Evolutionary conservation across 2,888 invertebrate species (phyloP).

Genomic region (Endotricha flammealis): DNA sequence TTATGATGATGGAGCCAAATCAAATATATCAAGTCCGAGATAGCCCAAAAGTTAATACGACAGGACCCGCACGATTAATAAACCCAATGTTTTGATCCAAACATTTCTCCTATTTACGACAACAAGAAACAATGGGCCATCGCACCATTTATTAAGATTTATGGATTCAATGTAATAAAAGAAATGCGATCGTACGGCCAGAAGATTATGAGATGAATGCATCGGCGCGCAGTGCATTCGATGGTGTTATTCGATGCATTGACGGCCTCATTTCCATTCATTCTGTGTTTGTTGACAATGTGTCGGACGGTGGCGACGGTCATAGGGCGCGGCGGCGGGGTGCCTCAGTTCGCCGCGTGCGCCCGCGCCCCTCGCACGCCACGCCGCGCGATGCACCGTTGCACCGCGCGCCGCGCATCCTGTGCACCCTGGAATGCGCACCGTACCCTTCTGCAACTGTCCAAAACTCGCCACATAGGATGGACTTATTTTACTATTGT

Average conservation of each 20-base stretch:
- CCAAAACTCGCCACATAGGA: constrained; percentile 30
- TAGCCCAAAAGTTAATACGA: no score
- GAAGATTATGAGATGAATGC: constrained; percentile 16
- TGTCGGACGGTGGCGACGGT: constrained; percentile 44
- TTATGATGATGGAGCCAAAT: no score
- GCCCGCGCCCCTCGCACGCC: constrained; percentile 58
- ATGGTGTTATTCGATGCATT: constrained; percentile 32
- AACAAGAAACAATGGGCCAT: constrained; percentile 5
- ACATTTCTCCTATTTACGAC: constrained; percentile 7
- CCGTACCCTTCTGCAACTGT: constrained; percentile 23
- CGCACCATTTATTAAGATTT: constrained; percentile 7
- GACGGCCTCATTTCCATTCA: constrained; percentile 64
- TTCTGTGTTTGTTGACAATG: constrained; percentile 65
- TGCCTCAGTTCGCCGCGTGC: constrained; percentile 45
- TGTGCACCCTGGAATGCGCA: constrained; percentile 35
- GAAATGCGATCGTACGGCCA: no score
- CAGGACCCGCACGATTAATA: no score
- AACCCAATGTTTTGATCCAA: constrained; percentile 4
- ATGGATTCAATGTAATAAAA: constrained; percentile 10
- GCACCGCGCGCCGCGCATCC: constrained; percentile 15
- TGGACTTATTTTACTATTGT: constrained; percentile 47
- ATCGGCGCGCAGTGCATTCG: constrained; percentile 9
- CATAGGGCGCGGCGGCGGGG: constrained; percentile 44
- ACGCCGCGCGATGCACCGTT: constrained; percentile 37
- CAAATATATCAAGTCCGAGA: no score